Evolutionary conservation across 2,797 vertebrate genomes (phyloP), one percentile per base, ranked within the genome.

Genomic region (Alauda arvensis): DNA sequence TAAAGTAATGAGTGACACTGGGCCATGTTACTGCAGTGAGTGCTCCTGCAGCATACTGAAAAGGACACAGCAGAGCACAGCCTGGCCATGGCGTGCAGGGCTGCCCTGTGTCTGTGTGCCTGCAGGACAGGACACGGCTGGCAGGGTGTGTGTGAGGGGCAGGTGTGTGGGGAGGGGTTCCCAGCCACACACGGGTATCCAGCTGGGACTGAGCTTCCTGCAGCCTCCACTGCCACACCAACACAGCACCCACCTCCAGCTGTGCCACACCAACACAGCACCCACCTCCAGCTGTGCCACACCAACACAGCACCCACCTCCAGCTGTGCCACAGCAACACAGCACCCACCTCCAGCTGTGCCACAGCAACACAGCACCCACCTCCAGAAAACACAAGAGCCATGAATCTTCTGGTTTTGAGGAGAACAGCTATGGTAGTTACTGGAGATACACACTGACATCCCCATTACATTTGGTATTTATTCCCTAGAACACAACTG

Each of bases 21-120:
- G 96, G 94, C 96, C 93, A 81, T 94, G 92, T 91, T 95, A 92
- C 97, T 96, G 96, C 81, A 96, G 94, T 76, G 93, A 96, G 95
- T 57, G 88, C 74, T 83, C 94, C 94, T 93, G 62, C 42, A 87
- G 97, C 97, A 98, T 98, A 97, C 96, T 95, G 97, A 97, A 88
- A 90, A 96, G 93, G 59, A 74, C 87, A 88, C 77, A 74, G 46
- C 51, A 85, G 90, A 87, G 69, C 91, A 82, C 87, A 90, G 33
- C 13, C 11, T 43, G 62, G 81, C 85, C 14, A 5, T 20, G 25
- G 74, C 62, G 37, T 24, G 0, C 14, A 65, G 65, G 77, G 62
- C 49, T 49, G 42, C 59, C 8, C 52, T 11, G 25, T 46, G 46
- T 51, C 55, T 59, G n/a, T 68, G 1, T 29, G 70, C 48, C n/a